phyloP scores from a whole-genome alignment of 2,797 vertebrate genomes.

The Euthynnus affinis region DNA sequence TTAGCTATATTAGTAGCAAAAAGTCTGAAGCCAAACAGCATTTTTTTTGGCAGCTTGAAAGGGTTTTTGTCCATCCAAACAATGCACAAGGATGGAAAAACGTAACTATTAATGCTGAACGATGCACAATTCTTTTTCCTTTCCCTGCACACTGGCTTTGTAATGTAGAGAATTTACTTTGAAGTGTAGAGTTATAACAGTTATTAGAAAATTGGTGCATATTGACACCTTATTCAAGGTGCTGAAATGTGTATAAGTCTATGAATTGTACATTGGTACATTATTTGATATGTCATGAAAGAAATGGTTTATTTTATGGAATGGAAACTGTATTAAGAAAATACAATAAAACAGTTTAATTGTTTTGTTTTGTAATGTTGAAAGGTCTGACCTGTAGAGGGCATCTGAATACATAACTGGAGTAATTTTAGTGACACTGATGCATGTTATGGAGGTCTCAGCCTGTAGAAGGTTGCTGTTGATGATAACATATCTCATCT shows the following conservation, averaged over 20 bases:
- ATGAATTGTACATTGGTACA: slow-evolving; percentile 33
- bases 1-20: background rate
- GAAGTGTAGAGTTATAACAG: background rate
- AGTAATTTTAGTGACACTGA: slow-evolving; percentile 6
- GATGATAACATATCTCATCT: background rate
- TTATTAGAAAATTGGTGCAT: background rate
- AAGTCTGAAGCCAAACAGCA: slow-evolving; percentile 7
- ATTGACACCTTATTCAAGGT: background rate
- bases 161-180: background rate
- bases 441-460: background rate
- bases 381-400: slow-evolving; percentile 58
- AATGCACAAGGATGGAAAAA: background rate
- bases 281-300: background rate
- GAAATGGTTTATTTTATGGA: slow-evolving; percentile 18
- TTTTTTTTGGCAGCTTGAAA: background rate
- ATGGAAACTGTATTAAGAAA: background rate
- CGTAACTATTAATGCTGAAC: background rate
- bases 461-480: slow-evolving; percentile 3
- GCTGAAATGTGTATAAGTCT: slow-evolving; percentile 8
- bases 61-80: background rate
- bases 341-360: slow-evolving; percentile 10
- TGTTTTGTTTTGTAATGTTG: background rate
- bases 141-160: slow-evolving; percentile 5
- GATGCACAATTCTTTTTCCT: background rate
- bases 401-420: slow-evolving; percentile 25